Percentiles rank a stretch among this genome's conserved stretches.
These are phyloP conservation scores for Pogoniulus pusillus DNA, from an alignment of 2,797 vertebrate genomes.

Conservation along the genomic window DNA sequence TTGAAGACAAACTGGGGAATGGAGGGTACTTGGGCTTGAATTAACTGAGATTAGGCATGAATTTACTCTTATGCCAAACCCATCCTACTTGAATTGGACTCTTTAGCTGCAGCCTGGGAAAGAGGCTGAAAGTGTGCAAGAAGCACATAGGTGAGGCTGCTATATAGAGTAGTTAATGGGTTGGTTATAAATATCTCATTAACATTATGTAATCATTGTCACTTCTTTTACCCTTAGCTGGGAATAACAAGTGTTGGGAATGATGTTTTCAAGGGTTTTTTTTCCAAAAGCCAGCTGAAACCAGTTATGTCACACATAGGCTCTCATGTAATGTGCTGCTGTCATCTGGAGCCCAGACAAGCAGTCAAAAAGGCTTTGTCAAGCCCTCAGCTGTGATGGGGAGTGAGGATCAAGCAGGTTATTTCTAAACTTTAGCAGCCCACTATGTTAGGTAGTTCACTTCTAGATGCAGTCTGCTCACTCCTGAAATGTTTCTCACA, in stretches of 20 bases:
- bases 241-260: background rate
- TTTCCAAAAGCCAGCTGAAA: constrained; percentile 18
- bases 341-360: background rate
- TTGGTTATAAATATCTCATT: constrained; percentile 12
- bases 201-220: background rate
- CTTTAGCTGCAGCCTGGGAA: background rate
- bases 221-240: background rate
- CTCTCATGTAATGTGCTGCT: background rate
- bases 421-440: constrained; percentile 29
- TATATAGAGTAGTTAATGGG: background rate
- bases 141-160: background rate
- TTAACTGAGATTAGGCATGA: background rate
- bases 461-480: background rate
- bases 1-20: background rate
- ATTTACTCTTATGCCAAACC: background rate
- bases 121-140: background rate
- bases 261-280: background rate
- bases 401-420: constrained; percentile 5
- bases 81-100: background rate
- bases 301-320: background rate
- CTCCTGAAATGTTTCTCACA: constrained; percentile 30
- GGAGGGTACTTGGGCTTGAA: background rate
- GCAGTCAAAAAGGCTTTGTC: constrained; percentile 41
- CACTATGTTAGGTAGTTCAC: background rate
- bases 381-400: constrained; percentile 13